phyloP scores from a whole-genome alignment of 2,888 invertebrate species.

The Drosophila multiciliata region DNA sequence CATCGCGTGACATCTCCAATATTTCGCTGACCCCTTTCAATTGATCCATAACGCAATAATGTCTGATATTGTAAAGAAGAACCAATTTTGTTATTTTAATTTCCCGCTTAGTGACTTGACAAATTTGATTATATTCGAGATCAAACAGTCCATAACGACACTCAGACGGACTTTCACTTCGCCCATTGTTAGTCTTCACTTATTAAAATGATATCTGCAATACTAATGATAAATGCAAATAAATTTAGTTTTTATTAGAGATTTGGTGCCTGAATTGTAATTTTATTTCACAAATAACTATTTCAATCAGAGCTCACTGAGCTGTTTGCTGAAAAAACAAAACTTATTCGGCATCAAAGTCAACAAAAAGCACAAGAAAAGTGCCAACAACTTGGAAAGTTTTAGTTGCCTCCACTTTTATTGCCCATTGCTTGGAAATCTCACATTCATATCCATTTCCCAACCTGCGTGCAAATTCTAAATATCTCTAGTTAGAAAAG shows the following conservation, averaged over 20 bases:
- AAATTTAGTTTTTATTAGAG: slow-evolving; percentile 15
- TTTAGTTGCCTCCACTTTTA: slow-evolving; percentile 13
- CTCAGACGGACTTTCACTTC: slow-evolving; percentile 18
- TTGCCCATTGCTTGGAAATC: slow-evolving; percentile 8
- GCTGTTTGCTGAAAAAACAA: slow-evolving; percentile 32
- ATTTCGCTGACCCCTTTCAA: slow-evolving; percentile 23
- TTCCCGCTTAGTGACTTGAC: slow-evolving; percentile 23
- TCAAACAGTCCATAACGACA: slow-evolving; percentile 47
- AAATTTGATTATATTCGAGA: slow-evolving; percentile 30
- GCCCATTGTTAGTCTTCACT: too few relatives aligned
- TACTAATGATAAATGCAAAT: neutral
- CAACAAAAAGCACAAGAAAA: slow-evolving; percentile 35
- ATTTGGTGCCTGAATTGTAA: neutral
- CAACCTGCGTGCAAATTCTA: slow-evolving; percentile 10
- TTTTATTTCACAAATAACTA: slow-evolving; percentile 40
- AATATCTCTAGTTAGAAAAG: slow-evolving; percentile 38
- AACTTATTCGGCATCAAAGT: slow-evolving; percentile 32
- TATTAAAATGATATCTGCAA: slow-evolving; percentile 1
- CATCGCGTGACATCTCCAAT: slow-evolving; percentile 17
- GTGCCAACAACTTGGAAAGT: slow-evolving; percentile 32
- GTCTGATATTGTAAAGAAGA: slow-evolving; percentile 34
- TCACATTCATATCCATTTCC: neutral
- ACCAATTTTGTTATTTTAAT: slow-evolving; percentile 23
- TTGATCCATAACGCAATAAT: slow-evolving; percentile 24
- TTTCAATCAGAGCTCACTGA: slow-evolving; percentile 57